Evolutionary conservation across 2,797 vertebrate species (phyloP).

Genomic region (Diglossa cyanea): DNA sequence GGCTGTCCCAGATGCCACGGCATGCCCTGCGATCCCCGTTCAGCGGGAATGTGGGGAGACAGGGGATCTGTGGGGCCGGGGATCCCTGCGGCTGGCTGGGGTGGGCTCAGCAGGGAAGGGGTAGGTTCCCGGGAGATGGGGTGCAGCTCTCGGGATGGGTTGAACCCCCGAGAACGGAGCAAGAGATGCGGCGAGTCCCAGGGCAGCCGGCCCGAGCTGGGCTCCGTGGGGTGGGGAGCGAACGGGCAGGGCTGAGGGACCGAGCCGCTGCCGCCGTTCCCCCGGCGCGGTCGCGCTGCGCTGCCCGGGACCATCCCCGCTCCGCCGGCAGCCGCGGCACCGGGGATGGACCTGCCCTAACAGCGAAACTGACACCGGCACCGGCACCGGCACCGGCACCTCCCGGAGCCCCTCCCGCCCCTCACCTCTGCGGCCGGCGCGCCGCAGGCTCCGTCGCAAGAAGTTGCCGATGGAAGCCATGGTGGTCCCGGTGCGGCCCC

Average conservation of each 20-base stretch:
- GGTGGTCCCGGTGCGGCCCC: not conserved
- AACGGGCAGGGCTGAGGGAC: not conserved
- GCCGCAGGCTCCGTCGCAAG: conserved; percentile 46
- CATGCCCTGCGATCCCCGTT: accelerated
- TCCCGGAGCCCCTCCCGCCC: not conserved
- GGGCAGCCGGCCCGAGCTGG: not conserved
- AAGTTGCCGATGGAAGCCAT: conserved; percentile 23
- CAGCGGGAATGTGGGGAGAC: accelerated
- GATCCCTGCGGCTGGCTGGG: not conserved
- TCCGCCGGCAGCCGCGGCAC: not conserved
- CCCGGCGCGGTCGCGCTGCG: not conserved
- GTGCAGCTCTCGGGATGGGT: not conserved
- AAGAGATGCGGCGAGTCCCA: not conserved
- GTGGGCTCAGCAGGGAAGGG: not conserved
- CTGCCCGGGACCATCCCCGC: not conserved
- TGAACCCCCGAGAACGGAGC: not conserved
- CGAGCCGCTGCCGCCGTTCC: not conserved
- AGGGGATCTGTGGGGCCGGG: not conserved
- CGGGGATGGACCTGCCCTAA: not conserved
- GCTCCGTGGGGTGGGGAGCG: not conserved
- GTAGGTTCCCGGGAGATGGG: too few relatives aligned
- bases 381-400: not conserved
- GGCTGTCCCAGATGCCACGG: not conserved
- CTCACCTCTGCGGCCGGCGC: conserved; percentile 33
- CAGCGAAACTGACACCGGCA: too few relatives aligned